Evolutionary conservation across 2,888 invertebrate genomes (phyloP).

Genomic region (Pammene fasciana): DNA sequence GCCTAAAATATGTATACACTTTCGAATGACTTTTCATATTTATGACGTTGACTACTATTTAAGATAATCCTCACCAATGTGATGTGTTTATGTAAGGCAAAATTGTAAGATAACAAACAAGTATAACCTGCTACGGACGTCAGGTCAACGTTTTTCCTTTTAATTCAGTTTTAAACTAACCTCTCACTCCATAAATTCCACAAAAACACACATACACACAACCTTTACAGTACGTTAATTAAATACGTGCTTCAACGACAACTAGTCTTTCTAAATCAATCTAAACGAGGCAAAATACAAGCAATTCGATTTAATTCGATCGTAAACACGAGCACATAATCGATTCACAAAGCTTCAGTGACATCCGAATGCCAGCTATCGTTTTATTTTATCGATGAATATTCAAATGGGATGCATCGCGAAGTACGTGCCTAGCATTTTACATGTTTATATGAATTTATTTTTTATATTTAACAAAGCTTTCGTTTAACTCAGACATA

Average conservation of each 20-base stretch:
- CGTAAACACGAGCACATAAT: conserved; percentile 74
- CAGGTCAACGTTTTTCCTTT: background rate
- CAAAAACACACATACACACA: conserved; percentile 19
- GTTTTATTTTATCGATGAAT: conserved; percentile 51
- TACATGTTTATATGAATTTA: conserved; percentile 38
- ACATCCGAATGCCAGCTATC: conserved; percentile 53
- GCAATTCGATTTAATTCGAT: conserved; percentile 76
- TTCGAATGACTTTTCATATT: too few species aligned
- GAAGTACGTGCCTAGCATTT: conserved; percentile 25
- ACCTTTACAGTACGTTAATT: conserved; percentile 25
- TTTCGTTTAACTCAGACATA: too few species aligned
- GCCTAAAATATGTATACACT: too few species aligned
- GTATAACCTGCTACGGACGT: background rate
- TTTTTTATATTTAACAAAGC: conserved; percentile 40
- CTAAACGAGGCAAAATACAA: conserved; percentile 52
- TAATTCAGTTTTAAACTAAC: background rate
- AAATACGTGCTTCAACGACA: conserved; percentile 36
- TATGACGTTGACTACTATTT: too few species aligned
- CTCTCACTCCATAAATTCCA: background rate
- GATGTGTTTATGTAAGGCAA: too few species aligned
- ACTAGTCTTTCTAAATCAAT: conserved; percentile 41
- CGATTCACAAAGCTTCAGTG: conserved; percentile 60
- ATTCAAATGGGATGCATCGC: conserved; percentile 47
- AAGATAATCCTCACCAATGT: too few species aligned
- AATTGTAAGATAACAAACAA: too few species aligned